phyloP scores from a whole-genome alignment of 1,140 invertebrate species.

The Drosophila elegans region DNA sequence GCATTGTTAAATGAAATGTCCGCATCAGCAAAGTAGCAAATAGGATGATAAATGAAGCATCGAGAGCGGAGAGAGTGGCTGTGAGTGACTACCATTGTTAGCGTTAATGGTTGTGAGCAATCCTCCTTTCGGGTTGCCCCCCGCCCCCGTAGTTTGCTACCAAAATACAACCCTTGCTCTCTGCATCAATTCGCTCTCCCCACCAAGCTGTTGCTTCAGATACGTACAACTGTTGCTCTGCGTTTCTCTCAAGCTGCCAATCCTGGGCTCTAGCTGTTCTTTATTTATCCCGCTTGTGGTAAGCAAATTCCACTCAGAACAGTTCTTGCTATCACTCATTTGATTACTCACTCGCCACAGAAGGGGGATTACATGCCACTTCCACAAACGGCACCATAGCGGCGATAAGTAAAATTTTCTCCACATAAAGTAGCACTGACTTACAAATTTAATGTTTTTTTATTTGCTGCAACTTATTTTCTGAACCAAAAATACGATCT shows the following conservation, averaged over 20 bases:
- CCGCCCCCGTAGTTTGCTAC: conserved; percentile 13
- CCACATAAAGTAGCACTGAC: conserved; percentile 12
- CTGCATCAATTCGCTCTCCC: conserved; percentile 21
- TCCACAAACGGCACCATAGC: conserved; percentile 18
- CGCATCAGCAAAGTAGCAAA: conserved; percentile 25
- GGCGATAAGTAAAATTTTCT: conserved; percentile 26
- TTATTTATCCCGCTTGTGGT: not conserved
- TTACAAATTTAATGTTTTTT: not conserved
- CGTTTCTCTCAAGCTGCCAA: not conserved
- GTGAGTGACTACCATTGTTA: conserved; percentile 57
- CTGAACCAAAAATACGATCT: no score
- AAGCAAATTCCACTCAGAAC: not conserved
- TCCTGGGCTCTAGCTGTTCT: not conserved
- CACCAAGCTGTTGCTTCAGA: conserved; percentile 39
- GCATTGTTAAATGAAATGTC: conserved; percentile 69
- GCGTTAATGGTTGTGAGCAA: conserved; percentile 13
- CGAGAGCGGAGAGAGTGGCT: conserved; percentile 1
- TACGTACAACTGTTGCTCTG: conserved; percentile 19
- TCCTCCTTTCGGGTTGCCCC: not conserved
- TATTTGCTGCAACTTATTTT: no score
- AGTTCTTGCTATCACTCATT: conserved; percentile 15
- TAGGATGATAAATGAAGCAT: conserved; percentile 22
- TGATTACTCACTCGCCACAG: conserved; percentile 33
- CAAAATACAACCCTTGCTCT: conserved; percentile 48
- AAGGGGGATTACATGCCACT: conserved; percentile 30